phyloP scores from a whole-genome alignment of 2,797 vertebrate genomes.

The Galago senegalensis region DNA sequence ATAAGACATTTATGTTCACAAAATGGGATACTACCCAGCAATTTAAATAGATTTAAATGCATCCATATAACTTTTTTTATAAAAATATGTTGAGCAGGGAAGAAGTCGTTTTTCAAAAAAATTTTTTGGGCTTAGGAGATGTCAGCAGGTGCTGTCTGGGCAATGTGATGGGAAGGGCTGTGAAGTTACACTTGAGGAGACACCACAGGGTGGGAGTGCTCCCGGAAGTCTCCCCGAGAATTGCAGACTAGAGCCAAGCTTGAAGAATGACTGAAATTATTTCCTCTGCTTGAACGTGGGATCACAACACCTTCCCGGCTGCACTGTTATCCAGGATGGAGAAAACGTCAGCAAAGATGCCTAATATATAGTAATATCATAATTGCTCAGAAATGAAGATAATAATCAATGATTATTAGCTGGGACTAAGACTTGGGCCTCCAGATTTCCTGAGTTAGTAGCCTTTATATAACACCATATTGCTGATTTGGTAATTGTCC shows the following conservation, averaged over 20 bases:
- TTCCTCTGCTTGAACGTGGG: not conserved
- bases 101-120: not conserved
- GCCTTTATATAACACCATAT: conserved; percentile 4
- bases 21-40: not conserved
- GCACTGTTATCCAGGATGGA: not conserved
- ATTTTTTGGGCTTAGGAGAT: not conserved
- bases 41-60: conserved; percentile 37
- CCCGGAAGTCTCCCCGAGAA: not conserved
- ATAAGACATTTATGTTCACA: not conserved
- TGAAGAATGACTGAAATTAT: not conserved
- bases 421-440: not conserved
- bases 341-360: not conserved
- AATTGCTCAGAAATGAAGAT: conserved; percentile 56
- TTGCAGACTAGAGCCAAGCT: not conserved
- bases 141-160: not conserved
- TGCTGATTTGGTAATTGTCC: conserved; percentile 23
- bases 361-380: not conserved
- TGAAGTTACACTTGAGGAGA: not conserved
- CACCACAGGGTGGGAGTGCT: not conserved
- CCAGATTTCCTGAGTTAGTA: conserved; percentile 24
- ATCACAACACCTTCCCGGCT: not conserved
- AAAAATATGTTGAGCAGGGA: not conserved
- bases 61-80: not conserved
- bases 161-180: rapidly evolving
- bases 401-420: conserved; percentile 40